Evolutionary conservation across 2,888 invertebrate species (phyloP).

Genomic region (Tetropium fuscum): DNA sequence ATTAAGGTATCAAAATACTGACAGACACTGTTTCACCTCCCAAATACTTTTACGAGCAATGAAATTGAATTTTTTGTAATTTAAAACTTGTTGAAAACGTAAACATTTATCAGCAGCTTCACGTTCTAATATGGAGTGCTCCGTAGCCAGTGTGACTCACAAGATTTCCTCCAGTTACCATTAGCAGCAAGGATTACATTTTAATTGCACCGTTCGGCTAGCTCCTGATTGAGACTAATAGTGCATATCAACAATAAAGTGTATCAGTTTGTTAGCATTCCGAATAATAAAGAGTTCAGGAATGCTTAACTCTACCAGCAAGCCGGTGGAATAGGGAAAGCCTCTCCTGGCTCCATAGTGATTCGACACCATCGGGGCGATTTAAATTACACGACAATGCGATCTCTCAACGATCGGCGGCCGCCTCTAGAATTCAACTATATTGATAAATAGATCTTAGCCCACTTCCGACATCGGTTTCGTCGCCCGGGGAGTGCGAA

Average conservation of each 20-base stretch:
- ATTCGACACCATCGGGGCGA: slow-evolving; percentile 50
- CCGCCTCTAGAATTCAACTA: slow-evolving; percentile 55
- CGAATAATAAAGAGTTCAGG: slow-evolving; percentile 8
- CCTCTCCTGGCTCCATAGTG: slow-evolving; percentile 4
- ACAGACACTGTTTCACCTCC: too few species aligned
- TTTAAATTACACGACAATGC: slow-evolving; percentile 56
- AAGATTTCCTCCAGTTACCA: background rate
- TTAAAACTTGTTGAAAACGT: too few species aligned
- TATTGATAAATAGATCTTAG: slow-evolving; percentile 58
- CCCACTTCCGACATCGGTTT: slow-evolving; percentile 58
- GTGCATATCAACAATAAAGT: slow-evolving; percentile 24
- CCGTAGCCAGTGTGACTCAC: background rate
- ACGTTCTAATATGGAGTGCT: too few species aligned
- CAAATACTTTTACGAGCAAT: too few species aligned
- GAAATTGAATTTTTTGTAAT: too few species aligned
- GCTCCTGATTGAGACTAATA: slow-evolving; percentile 35
- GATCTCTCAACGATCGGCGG: slow-evolving; percentile 53
- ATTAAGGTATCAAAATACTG: too few species aligned
- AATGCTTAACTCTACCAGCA: slow-evolving; percentile 2
- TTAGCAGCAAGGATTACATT: slow-evolving; percentile 4
- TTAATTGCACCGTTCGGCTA: background rate
- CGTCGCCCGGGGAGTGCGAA: slow-evolving; percentile 50
- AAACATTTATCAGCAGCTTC: too few species aligned
- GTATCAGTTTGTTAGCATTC: slow-evolving; percentile 22
- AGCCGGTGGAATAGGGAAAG: slow-evolving; percentile 16